Base-by-base conservation (phyloP, 1,140 invertebrate genomes). In the Thrips palmi region DNA sequence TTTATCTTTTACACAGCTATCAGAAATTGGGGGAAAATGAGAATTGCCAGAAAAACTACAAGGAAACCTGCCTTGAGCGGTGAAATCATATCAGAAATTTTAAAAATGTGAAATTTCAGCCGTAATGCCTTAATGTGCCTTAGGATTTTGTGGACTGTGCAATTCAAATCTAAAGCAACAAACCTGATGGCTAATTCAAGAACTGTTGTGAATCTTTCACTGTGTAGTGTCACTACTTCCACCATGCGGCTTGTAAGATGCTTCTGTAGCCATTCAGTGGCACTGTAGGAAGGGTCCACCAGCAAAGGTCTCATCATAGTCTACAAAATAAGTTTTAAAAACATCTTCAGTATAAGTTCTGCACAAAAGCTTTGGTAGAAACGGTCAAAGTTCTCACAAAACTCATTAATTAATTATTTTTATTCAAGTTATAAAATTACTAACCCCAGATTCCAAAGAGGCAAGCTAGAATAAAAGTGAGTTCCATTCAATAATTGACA, bases 261-360 rank as follows among this genome's bases (percentile, higher is more conserved):
- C 10, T 64, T 67, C 42, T 71, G 73, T 1, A 97, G 56, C 88
- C 93, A 98, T 10, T 70, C 58, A 0, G 74, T 68, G 1, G 87
- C 83, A 23, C 77, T 69, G 3, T 77, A 78, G 3, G 86, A 84
- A 3, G 91, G 85, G 61, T 98, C 93, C 18, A 97, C 64, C 1
- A 97, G 61, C 36, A 93, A 65, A 0, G 89, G 80, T 17, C 61
- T 55, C 22, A 70, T 51, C 17, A 54, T 56, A 28, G 60, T 65
- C 68, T 72, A 41, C 33, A 53, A 47, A 23, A 22, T 22, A 22
- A 23, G n/a, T 12, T 20, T 19, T 10, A 34, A 34, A n/a, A 34
- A 18, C 18, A 10, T 21, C 33, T 21, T 34, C 33, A 7, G 33
- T n/a, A 17, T n/a, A n/a, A n/a, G n/a, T n/a, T 5, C 33, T 17